Base-by-base conservation (phyloP, 2,888 invertebrate genomes). In the Melolontha melolontha region DNA sequence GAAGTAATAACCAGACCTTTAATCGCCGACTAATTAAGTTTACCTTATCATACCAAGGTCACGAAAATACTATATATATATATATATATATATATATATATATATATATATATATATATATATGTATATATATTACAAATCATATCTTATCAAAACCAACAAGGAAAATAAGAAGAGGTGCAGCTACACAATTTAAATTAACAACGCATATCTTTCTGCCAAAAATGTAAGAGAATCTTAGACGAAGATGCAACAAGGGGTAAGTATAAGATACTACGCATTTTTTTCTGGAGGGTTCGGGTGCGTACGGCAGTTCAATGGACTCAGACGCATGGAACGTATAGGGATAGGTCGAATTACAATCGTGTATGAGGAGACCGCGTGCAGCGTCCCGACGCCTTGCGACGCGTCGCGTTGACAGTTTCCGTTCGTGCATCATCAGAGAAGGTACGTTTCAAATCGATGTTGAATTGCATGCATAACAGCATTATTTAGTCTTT, bases 331-430 rank as follows among this genome's bases (percentile, higher is more conserved):
- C 50, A 41, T 27, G 47, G 47, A 49, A 47, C 59, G 71, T 67
- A 71, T 75, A 75, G 74, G 78, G 78, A 77, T 78, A 78, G 78
- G 79, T 77, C 71, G 74, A 62, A 65, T 42, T 47, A 54, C 16
- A 34, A 27, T 17, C 70, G 70, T 66, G 71, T 73, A 79, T 68
- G 68, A 66, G 59, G 62, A 65, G 55, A 57, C 64, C 55, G 47
- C 59, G 47, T 16, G 47, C 47, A 47, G 59, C 22, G 41, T 57
- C 52, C 55, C 69, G 52, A 41, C 72, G 67, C 68, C 71, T 55
- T 62, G 27, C 59, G n/a, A 16, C 47, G 59, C 59, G 59, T 42
- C 14, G 29, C 59, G 59, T 62, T 49, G 47, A 69, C 66, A 63
- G 68, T 64, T 64, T 49, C 17, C 55, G 47, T 55, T 54, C 67